A percentile compares a stretch with the other conserved stretches of the same genome.
These are phyloP conservation scores for Misgurnus anguillicaudatus DNA, from an alignment of 2,113 vertebrate species.

Conservation along the genomic window DNA sequence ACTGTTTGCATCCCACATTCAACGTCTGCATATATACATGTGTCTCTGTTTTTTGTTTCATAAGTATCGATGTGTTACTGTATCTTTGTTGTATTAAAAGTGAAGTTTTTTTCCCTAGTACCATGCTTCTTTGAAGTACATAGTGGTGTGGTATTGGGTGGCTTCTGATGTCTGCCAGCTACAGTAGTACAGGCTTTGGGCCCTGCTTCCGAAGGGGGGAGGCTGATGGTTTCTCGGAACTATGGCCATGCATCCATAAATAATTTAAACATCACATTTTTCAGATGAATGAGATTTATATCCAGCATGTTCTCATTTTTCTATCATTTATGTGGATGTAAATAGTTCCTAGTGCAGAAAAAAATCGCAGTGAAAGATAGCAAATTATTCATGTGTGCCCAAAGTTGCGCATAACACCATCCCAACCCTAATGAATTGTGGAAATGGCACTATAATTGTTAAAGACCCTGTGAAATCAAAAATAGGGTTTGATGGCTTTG, in stretches of 20 bases:
- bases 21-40: conserved; percentile 49
- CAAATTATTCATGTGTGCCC: background rate
- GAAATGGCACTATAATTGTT: background rate
- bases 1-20: conserved; percentile 41
- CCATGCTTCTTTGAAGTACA: conserved; percentile 36
- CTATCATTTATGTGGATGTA: background rate
- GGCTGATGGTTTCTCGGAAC: conserved; percentile 42
- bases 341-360: background rate
- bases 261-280: background rate
- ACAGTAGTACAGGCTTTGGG: conserved; percentile 46
- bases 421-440: background rate
- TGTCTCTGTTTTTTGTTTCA: conserved; percentile 32
- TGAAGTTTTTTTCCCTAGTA: conserved; percentile 36
- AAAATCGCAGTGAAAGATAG: background rate
- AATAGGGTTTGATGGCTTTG: background rate
- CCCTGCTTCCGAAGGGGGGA: conserved; percentile 54
- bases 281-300: conserved; percentile 3
- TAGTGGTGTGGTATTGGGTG: conserved; percentile 22
- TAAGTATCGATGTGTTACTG: conserved; percentile 28
- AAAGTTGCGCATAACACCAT: background rate
- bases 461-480: background rate
- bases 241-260: background rate
- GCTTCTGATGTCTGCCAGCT: conserved; percentile 51
- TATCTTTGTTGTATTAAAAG: conserved; percentile 31
- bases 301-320: conserved; percentile 11